These are phyloP conservation scores for Notiomystis cincta DNA, from an alignment of 2,113 vertebrate species.

Conservation along the genomic window DNA sequence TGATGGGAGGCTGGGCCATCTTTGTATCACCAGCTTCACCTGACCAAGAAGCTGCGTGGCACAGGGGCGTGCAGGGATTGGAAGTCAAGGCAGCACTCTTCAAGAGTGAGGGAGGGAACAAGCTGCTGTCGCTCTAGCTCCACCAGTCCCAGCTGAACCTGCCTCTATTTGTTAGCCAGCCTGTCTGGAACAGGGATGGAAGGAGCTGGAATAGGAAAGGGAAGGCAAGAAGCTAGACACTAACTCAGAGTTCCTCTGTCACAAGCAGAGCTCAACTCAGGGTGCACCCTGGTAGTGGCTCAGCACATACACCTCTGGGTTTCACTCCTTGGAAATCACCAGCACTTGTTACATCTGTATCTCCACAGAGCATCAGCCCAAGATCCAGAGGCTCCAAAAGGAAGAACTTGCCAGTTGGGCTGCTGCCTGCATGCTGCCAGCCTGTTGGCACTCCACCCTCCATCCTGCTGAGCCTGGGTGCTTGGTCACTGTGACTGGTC, in stretches of 20 bases:
- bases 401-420: neutral
- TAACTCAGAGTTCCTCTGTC: neutral
- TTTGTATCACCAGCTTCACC: neutral
- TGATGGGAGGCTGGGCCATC: neutral
- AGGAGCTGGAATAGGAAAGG: neutral
- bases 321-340: neutral
- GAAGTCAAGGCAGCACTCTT: neutral
- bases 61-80: neutral
- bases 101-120: neutral
- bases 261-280: neutral
- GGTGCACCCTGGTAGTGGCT: neutral
- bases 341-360: neutral
- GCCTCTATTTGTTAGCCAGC: neutral
- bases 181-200: neutral
- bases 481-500: neutral
- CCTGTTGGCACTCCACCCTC: neutral
- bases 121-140: neutral
- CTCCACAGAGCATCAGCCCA: fast-evolving
- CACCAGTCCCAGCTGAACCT: neutral
- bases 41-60: neutral
- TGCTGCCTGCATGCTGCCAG: neutral
- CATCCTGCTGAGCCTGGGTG: neutral
- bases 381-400: neutral
- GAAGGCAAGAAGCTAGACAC: neutral
- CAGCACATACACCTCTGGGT: neutral